Conservation (phyloP, 2,113 vertebrate genomes). For the Vulpes vulpes region DNA sequence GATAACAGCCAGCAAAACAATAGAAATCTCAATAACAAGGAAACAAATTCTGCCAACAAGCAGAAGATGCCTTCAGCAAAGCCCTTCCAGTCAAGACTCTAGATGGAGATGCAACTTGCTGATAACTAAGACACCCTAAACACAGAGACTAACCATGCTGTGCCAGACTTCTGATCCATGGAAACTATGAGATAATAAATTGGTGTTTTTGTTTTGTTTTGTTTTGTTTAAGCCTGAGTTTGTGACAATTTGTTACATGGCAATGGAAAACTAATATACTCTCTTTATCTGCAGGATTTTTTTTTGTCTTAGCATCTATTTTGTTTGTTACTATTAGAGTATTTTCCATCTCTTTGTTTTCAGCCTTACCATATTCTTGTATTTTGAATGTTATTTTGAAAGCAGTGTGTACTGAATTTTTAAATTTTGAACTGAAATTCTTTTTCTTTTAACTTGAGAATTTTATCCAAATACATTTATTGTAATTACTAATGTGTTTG, state of each 20-base stretch:
- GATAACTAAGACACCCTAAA: not conserved
- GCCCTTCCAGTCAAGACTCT: not conserved
- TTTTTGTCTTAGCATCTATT: not conserved
- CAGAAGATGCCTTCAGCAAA: not conserved
- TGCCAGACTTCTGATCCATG: not conserved
- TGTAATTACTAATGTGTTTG: constrained; percentile 45
- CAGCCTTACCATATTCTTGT: not conserved
- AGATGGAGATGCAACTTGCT: not conserved
- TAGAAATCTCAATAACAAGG: not conserved
- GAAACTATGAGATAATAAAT: not conserved
- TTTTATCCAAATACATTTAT: constrained; percentile 43
- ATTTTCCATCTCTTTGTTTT: not conserved
- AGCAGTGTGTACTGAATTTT: not conserved
- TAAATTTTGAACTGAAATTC: constrained; percentile 3
- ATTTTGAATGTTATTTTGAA: constrained; percentile 3
- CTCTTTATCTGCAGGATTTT: not conserved
- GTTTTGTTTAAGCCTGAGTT: not conserved
- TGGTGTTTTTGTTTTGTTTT: not conserved
- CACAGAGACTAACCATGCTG: not conserved
- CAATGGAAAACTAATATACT: not conserved
- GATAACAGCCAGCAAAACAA: not conserved
- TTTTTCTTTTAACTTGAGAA: constrained; percentile 18
- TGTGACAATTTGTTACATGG: not conserved
- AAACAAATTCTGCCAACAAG: not conserved
- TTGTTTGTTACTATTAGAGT: not conserved